phyloP scores from a whole-genome alignment of 2,888 invertebrate genomes.

The Flexamia atlantica region DNA sequence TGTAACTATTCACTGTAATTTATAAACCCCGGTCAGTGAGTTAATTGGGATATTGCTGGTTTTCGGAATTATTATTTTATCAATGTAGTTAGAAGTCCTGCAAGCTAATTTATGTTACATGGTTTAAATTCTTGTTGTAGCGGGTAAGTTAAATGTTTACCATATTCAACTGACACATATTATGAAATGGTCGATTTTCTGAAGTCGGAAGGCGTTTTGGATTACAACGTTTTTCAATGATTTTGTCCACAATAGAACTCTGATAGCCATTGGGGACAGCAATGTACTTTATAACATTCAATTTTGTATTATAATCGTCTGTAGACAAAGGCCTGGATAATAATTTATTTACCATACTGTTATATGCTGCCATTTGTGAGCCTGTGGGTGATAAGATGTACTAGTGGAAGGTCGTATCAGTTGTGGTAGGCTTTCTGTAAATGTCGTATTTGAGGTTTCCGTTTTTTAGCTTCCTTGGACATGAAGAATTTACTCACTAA shows the following conservation, averaged over 20 bases:
- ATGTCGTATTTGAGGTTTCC: neutral
- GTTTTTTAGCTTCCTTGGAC: neutral
- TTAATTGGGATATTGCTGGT: too few relatives aligned
- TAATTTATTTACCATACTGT: conserved; percentile 1
- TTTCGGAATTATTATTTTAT: too few relatives aligned
- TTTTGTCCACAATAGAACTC: neutral
- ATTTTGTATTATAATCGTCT: neutral
- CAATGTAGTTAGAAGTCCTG: too few relatives aligned
- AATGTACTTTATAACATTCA: neutral
- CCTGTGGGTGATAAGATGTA: neutral
- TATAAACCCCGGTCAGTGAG: too few relatives aligned
- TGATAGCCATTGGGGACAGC: neutral
- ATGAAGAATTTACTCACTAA: neutral
- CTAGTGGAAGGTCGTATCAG: neutral
- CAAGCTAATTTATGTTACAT: too few relatives aligned
- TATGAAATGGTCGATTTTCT: too few relatives aligned
- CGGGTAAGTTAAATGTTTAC: too few relatives aligned
- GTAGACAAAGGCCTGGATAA: neutral
- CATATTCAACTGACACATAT: too few relatives aligned
- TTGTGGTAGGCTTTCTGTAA: conserved; percentile 8
- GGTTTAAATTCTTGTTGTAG: too few relatives aligned
- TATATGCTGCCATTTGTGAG: conserved; percentile 6
- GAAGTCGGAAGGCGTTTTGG: neutral
- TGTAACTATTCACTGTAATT: too few relatives aligned
- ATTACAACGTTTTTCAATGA: neutral